Conservation (phyloP, 1,140 invertebrate species). For the Protaetia brevitarsis region DNA sequence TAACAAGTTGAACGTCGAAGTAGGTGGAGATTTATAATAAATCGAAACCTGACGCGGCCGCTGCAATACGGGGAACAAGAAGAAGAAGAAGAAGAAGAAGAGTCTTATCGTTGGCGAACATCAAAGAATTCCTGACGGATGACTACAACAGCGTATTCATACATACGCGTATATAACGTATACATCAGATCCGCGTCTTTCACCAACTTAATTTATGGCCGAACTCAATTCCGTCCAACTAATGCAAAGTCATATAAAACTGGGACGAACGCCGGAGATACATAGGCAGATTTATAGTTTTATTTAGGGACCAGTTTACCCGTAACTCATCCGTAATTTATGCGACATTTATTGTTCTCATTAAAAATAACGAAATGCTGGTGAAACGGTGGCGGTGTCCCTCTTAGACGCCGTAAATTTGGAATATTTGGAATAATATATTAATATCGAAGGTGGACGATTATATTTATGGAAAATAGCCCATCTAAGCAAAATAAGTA, state of each 20-base stretch:
- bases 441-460: neutral
- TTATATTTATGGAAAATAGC: neutral
- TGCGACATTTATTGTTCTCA: slow-evolving; percentile 8
- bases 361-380: slow-evolving; percentile 5
- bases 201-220: slow-evolving; percentile 11
- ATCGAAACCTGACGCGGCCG: too few relatives aligned
- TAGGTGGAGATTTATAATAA: slow-evolving; percentile 15
- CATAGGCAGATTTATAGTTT: slow-evolving; percentile 13
- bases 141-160: too few relatives aligned
- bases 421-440: neutral
- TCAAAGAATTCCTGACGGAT: slow-evolving; percentile 14
- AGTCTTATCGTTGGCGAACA: slow-evolving; percentile 8
- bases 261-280: neutral
- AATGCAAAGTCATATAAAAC: slow-evolving; percentile 15
- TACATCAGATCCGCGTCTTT: slow-evolving; percentile 8
- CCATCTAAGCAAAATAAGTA: too few relatives aligned
- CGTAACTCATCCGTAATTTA: slow-evolving; percentile 9
- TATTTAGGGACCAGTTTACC: slow-evolving; percentile 2
- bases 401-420: too few relatives aligned
- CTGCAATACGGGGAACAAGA: too few relatives aligned
- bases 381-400: neutral
- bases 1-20: neutral
- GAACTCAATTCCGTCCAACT: slow-evolving; percentile 13
- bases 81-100: neutral
- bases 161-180: too few relatives aligned